Percentiles rank a stretch among this genome's conserved stretches.
phyloP scores from a whole-genome alignment of 2,797 vertebrate genomes.

The Sebastes nivosus region DNA sequence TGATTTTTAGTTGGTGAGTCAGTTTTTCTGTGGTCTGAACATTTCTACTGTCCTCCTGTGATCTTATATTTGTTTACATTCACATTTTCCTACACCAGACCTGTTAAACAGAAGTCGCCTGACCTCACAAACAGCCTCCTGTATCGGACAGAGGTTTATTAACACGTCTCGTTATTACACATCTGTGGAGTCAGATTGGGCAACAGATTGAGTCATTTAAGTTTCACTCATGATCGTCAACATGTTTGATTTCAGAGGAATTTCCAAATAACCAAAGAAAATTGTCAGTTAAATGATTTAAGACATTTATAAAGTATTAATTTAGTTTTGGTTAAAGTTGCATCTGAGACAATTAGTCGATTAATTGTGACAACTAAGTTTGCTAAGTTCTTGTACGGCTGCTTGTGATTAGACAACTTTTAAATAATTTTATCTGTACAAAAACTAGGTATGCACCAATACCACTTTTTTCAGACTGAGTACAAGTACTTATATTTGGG shows the following conservation, averaged over 20 bases:
- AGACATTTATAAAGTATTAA: background rate
- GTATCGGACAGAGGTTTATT: background rate
- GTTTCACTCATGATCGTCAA: background rate
- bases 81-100: background rate
- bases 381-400: no score
- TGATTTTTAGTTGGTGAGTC: constrained; percentile 20
- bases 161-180: background rate
- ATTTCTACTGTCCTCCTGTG: background rate
- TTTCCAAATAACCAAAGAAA: background rate
- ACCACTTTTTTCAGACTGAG: no score
- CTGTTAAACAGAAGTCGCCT: background rate
- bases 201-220: background rate
- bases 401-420: no score
- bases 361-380: background rate
- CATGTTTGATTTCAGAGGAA: background rate
- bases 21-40: constrained; percentile 20
- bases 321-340: background rate
- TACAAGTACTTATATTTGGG: no score
- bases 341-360: background rate
- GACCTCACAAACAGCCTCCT: background rate
- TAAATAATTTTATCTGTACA: no score
- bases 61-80: constrained; percentile 10
- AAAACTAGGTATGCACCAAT: no score
- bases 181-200: background rate
- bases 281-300: background rate